Conservation (phyloP, 2,888 invertebrate species). For the Campoletis raptor region DNA sequence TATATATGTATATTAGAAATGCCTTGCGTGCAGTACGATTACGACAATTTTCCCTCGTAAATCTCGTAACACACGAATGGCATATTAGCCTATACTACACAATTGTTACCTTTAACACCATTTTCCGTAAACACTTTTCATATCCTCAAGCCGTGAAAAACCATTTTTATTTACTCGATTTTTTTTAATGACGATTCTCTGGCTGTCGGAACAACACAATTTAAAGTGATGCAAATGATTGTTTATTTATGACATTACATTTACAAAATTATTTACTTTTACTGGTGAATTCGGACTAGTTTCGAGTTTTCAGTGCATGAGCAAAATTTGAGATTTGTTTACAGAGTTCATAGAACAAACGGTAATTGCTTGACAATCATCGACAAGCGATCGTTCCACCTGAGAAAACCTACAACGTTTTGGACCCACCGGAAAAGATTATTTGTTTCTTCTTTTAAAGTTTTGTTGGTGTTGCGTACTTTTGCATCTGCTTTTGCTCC, state of each 20-base stretch:
- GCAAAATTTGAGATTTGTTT: background rate
- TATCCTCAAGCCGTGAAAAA: background rate
- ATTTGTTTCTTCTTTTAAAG: slow-evolving; percentile 37
- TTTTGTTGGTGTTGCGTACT: slow-evolving; percentile 61
- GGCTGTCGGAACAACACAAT: background rate
- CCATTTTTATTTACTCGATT: background rate
- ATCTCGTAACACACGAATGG: slow-evolving; percentile 43
- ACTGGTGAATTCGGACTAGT: background rate
- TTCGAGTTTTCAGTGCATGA: background rate
- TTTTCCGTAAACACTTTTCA: slow-evolving; percentile 14
- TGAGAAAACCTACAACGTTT: slow-evolving; percentile 47
- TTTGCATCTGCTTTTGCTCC: slow-evolving; percentile 26
- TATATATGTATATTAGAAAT: slow-evolving; percentile 24
- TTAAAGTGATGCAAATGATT: background rate
- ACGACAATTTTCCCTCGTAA: slow-evolving; percentile 66
- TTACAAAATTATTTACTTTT: background rate
- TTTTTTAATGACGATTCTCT: background rate
- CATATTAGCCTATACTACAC: slow-evolving; percentile 31
- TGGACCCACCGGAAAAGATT: slow-evolving; percentile 63
- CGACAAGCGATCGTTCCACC: slow-evolving; percentile 51
- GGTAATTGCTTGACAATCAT: background rate
- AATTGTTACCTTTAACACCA: background rate
- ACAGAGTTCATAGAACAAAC: background rate
- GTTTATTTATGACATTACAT: background rate
- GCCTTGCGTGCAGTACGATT: slow-evolving; percentile 68